Evolutionary conservation across 2,113 vertebrate genomes (phyloP), one percentile per base, ranked within the genome.

Genomic region (Psilopsiagon aurifrons): DNA sequence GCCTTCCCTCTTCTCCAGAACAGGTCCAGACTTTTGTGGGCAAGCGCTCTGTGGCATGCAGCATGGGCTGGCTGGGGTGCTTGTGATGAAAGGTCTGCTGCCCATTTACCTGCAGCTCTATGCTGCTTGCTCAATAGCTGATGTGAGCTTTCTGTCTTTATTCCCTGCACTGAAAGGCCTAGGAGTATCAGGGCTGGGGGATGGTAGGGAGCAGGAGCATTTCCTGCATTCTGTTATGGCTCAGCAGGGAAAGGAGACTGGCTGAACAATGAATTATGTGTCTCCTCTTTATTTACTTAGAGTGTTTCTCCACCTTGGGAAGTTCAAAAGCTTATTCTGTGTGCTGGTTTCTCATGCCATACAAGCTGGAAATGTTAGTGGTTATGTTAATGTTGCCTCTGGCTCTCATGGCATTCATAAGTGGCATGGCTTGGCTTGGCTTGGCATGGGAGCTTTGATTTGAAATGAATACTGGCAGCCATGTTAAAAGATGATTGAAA

Each of bases 301-400:
- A 76, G 31, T 0, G 1, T 70, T 86, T 81, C 49, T 77, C 43
- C 39, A 47, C 68, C 47, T 69, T 71, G 74, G 9, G n/a, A 63
- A 59, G 73, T 94, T 95, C 76, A 94, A 87, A 89, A 71, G 75
- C 83, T 90, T 13, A 1, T 81, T 94, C 37, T 78, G 0, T 24
- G 0, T 55, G 63, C 64, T 63, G 54, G 59, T 90, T 92, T 60
- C 68, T 64, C 88, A 70, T 70, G 77, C 89, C 1, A 0, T 82
- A 3, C 78, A 39, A 85, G 92, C 91, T 94, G 92, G 88, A 94
- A 94, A 55, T 84, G 54, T 67, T 89, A 67, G 88, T 81, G 89
- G 91, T 20, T 95, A 64, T 90, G 81, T 85, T 95, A 82, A 90
- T 91, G 70, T 18, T 84, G 93, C 69, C 87, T 24, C 76, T 93